These are phyloP conservation scores for Alcedo atthis DNA, from an alignment of 2,797 vertebrate species.

Conservation along the genomic window DNA sequence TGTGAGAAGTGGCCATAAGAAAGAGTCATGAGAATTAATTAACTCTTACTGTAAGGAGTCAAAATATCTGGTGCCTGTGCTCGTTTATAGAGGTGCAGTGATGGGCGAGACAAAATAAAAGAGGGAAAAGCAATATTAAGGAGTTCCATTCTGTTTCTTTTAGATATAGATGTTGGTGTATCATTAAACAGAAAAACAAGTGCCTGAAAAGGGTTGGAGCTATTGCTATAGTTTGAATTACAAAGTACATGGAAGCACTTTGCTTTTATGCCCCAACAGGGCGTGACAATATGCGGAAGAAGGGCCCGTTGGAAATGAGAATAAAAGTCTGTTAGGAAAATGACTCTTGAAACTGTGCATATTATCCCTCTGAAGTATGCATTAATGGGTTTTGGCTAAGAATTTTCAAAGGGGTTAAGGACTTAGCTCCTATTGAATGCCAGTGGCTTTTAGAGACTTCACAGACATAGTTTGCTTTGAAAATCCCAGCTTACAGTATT, in stretches of 20 bases:
- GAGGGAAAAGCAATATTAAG: background rate
- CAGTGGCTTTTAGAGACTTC: conserved; percentile 17
- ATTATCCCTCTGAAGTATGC: conserved; percentile 38
- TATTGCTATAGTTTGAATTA: conserved; percentile 5
- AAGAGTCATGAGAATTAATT: background rate
- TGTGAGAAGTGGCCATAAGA: background rate
- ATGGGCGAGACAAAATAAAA: background rate
- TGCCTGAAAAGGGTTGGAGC: background rate
- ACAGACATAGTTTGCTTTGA: conserved; percentile 23
- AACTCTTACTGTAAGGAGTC: background rate
- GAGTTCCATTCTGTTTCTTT: background rate
- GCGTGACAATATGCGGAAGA: background rate
- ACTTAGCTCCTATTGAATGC: conserved; percentile 15
- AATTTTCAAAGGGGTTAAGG: conserved; percentile 45
- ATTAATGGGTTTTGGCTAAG: conserved; percentile 34
- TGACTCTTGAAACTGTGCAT: conserved; percentile 30
- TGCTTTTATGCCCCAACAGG: background rate
- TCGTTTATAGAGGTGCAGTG: background rate
- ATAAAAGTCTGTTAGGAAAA: conserved; percentile 34
- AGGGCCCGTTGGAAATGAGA: conserved; percentile 8
- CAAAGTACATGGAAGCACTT: background rate
- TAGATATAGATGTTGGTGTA: background rate
- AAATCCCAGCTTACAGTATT: conserved; percentile 33
- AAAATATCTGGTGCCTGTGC: background rate
- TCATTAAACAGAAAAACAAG: conserved; percentile 9